phyloP scores from a whole-genome alignment of 2,888 invertebrate genomes.

The Eupithecia insigniata region DNA sequence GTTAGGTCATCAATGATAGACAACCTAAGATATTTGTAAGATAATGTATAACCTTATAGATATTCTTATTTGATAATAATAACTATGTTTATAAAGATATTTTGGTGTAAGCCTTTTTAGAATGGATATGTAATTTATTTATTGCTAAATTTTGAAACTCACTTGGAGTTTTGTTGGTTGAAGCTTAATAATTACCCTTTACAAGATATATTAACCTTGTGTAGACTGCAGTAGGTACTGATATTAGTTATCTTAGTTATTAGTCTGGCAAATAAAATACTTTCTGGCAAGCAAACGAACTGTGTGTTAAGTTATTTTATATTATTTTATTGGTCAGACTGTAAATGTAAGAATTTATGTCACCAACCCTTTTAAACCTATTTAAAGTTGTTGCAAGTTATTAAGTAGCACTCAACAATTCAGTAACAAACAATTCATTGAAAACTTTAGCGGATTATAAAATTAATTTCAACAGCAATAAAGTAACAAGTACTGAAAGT shows the following conservation, averaged over 20 bases:
- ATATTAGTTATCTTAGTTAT: no score
- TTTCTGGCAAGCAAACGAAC: not conserved
- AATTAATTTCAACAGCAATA: conserved; percentile 13
- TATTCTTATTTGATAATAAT: no score
- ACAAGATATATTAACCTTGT: no score
- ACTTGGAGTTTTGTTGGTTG: no score
- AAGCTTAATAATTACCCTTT: no score
- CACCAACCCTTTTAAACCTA: not conserved
- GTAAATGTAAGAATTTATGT: not conserved
- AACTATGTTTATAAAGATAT: no score
- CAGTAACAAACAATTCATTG: not conserved
- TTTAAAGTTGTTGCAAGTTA: not conserved
- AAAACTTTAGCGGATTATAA: conserved; percentile 7
- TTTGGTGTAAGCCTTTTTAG: no score
- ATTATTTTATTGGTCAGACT: not conserved
- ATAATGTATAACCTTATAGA: no score
- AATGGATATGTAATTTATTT: no score
- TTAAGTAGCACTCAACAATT: not conserved
- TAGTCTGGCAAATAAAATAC: not conserved
- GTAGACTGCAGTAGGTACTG: no score
- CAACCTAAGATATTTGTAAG: not conserved
- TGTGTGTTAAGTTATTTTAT: not conserved
- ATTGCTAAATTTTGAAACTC: no score
- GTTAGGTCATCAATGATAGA: not conserved
- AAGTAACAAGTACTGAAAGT: conserved; percentile 4